Base-by-base conservation (phyloP, 2,888 invertebrate species). In the Drosophila acutilabella region DNA sequence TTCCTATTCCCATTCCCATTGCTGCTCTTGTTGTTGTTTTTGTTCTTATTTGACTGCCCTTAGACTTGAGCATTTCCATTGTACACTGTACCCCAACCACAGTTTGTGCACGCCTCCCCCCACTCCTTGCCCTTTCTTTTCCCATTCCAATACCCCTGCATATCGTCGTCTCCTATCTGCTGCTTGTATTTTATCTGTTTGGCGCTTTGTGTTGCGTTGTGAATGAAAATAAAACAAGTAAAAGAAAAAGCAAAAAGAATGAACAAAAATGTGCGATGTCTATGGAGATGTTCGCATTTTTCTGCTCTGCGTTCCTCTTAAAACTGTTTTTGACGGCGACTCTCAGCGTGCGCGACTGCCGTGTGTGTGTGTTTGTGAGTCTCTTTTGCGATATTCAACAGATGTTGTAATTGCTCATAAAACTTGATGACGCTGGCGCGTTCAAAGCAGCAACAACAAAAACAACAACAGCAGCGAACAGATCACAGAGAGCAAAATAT, bases 371-470 rank as follows among this genome's bases (percentile, higher is more conserved):
- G 36, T 33, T 33, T 56, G 44, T 65, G 57, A 33, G 65, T 71
- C 68, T 77, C 64, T 59, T 73, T 48, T 69, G 81, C 86, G 81
- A 83, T 90, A 89, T 89, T 87, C 88, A 90, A 84, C 87, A 87
- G 90, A 87, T 87, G 87, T 90, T 90, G 89, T 87, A 87, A 87
- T 90, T 90, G 87, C 90, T 87, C 90, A 89, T 90, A 87, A 90
- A 90, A 87, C 71, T 81, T 84, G 90, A 87, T 84, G 90, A 90
- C 83, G 89, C 87, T 86, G 80, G 70, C 78, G 80, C 73, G 64
- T 88, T 85, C 78, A 71, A 73, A 52, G 52, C 68, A 67, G 40
- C 67, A 74, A 30, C 70, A 51, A 65, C 51, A 76, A 61, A 65
- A 51, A 65, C 48, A 76, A 61, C 51, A 48, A 54, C 67, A 59